Evolutionary conservation across 2,888 invertebrate genomes (phyloP), one percentile per base, ranked within the genome.

Genomic region (Hydropsyche betteni): DNA sequence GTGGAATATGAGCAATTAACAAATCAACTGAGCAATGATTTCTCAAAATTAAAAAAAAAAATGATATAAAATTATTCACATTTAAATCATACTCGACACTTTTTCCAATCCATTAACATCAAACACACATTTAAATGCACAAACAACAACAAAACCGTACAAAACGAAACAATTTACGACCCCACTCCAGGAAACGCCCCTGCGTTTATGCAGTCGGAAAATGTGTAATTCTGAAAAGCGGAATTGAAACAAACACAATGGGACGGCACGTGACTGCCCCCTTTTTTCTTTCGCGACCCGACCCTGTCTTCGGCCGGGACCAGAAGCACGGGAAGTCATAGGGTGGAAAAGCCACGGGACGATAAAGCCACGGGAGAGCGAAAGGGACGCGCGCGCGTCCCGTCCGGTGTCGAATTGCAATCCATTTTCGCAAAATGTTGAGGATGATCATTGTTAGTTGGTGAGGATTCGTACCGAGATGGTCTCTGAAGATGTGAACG

Each of bases 401-500:
- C 71, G 68, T 74, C 79, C 81, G 81, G 84, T 84, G 84, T 84
- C 84, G 82, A 82, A 84, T 84, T 84, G 83, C 84, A 82, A 83
- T 84, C 83, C 82, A 82, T 83, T 84, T 83, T 83, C 81, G 58
- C 76, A 61, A 78, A 70, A 74, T 73, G 78, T 68, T 75, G 50
- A 72, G 44, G 72, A 72, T 53, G 83, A 81, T 81, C 82, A 81
- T 81, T 83, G 83, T 83, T 83, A 69, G 38, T 38, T 34, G 5
- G 12, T 44, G 79, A 73, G 79, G 82, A 81, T 80, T 80, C 80
- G 79, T 78, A 80, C 80, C 16, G 2, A 78, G 77, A 79, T 80
- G 78, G 80, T 81, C 81, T 80, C 81, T 80, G 81, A 80, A 44
- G 55, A 72, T 74, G 12, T 6, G 6, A 8, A 33, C 16, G 75